These are phyloP conservation scores for Dicroscelio sp. DNA, from an alignment of 2,888 invertebrate genomes.

Conservation along the genomic window DNA sequence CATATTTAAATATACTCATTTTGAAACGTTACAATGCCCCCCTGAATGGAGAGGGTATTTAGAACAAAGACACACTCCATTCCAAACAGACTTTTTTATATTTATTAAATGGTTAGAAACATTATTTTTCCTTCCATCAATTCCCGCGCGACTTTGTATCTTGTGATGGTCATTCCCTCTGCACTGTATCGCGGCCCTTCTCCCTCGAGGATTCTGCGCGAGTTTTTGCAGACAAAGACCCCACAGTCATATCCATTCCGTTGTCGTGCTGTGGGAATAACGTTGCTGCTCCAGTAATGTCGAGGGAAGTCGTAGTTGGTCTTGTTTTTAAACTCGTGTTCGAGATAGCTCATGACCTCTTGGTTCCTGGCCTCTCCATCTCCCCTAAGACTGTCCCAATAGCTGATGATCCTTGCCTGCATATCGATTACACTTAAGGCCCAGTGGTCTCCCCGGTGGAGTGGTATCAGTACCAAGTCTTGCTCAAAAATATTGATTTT, in stretches of 20 bases:
- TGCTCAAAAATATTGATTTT: not conserved
- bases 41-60: too few relatives aligned
- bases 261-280: not conserved
- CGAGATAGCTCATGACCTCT: not conserved
- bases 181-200: not conserved
- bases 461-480: not conserved
- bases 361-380: not conserved
- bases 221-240: not conserved
- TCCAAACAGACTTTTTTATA: too few relatives aligned
- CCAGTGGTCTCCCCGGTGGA: not conserved
- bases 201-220: not conserved
- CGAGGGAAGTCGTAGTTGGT: not conserved
- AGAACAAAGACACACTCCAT: too few relatives aligned
- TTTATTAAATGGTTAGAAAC: too few relatives aligned
- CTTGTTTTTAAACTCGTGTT: not conserved
- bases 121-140: not conserved
- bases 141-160: not conserved
- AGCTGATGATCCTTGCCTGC: not conserved
- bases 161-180: not conserved
- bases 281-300: not conserved
- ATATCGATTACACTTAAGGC: not conserved
- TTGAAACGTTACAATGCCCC: too few relatives aligned
- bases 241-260: not conserved
- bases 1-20: too few relatives aligned
- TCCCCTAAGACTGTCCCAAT: not conserved